Base-by-base conservation (phyloP, 23 tunicate genomes). In the Halocynthia aurantium region DNA sequence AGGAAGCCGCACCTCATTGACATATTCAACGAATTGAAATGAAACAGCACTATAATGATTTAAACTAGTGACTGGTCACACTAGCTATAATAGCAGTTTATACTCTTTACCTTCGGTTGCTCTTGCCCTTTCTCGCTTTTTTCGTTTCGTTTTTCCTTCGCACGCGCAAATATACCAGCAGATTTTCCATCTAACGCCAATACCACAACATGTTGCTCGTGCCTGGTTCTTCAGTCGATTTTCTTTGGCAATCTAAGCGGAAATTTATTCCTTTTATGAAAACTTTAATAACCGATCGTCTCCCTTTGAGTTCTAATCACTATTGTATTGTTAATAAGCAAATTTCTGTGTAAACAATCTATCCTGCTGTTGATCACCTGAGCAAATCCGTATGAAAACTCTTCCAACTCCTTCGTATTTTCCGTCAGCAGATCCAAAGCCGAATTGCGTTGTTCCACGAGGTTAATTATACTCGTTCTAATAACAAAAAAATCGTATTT, bases 131-230 rank as follows among this genome's bases (percentile, higher is more conserved):
- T 31, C 44, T 31, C 44, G 21, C 72, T 74, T 74, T 49, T 54
- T 53, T n/a, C 78, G 56, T 56, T 56, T 55, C 10, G 56, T 9
- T 56, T 75, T 55, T 18, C 80, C 50, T 9, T 76, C 53, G 53
- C 87, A 84, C 20, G 81, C 82, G 73, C 87, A 84, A 15, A 84
- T 84, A 62, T 84, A 84, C 87, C 87, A 84, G 57, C 87, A 84
- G 6, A 75, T 69, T 69, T 76, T 67, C 57, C 57, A 76, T 55
- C 69, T 76, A n/a, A 76, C 66, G 53, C 81, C 81, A 10, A 84
- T 55, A 11, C 87, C 87, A 44, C 87, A 84, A 67, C 87, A 84
- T n/a, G 67, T 76, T 20, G 68, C 61, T 20, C 69, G 80, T 6
- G 82, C 73, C 56, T 84, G 70, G 22, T 84, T 66, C 69, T 84